A percentile compares a stretch with the other conserved stretches of the same genome.
Conservation (phyloP, 2,797 vertebrate genomes). For the Bothrops alternatus region DNA sequence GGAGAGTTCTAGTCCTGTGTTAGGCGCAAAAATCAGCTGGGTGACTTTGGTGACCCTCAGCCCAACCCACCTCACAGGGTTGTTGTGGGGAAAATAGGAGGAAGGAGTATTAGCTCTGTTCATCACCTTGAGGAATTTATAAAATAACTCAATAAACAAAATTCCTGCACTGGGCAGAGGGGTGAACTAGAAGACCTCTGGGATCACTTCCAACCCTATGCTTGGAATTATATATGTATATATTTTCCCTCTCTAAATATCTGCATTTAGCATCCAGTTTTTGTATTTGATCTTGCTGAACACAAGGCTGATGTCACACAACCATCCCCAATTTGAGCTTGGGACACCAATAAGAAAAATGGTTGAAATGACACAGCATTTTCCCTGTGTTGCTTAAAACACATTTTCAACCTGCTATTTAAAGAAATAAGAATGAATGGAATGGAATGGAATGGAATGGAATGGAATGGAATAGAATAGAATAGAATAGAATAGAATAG, state of each 20-base stretch:
- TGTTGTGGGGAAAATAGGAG: background rate
- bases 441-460: too few species aligned
- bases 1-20: background rate
- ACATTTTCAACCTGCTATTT: background rate
- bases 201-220: too few species aligned
- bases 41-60: background rate
- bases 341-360: background rate
- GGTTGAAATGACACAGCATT: background rate
- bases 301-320: background rate
- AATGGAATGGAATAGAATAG: too few species aligned
- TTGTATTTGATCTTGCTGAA: background rate
- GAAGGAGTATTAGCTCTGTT: background rate
- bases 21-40: background rate
- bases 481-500: too few species aligned
- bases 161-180: background rate
- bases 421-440: background rate
- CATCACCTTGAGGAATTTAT: background rate
- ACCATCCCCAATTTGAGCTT: background rate
- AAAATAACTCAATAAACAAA: background rate
- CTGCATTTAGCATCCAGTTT: background rate
- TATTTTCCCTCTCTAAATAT: background rate
- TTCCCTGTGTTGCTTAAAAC: background rate
- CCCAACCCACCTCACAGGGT: background rate
- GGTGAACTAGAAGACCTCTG: background rate
- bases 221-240: too few species aligned